A percentile compares a stretch with the other conserved stretches of the same genome.
These are phyloP conservation scores for Synchiropus splendidus DNA, from an alignment of 2,113 vertebrate species.

Conservation along the genomic window DNA sequence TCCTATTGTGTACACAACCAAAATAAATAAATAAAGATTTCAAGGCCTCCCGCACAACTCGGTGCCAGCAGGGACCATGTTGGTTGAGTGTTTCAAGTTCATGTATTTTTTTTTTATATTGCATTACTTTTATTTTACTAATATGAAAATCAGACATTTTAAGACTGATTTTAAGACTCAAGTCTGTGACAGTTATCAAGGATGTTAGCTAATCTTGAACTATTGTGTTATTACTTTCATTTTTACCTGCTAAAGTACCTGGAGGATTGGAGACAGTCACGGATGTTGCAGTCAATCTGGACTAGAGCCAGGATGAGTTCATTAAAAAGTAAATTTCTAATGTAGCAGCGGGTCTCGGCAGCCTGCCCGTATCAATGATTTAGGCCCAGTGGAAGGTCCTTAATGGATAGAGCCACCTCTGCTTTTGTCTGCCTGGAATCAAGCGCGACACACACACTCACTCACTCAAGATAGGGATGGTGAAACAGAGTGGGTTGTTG, in stretches of 20 bases:
- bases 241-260: conserved; percentile 2
- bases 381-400: conserved; percentile 34
- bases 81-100: too few species aligned
- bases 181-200: too few species aligned
- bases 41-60: too few species aligned
- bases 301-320: conserved; percentile 21
- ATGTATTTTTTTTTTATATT: too few species aligned
- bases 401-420: conserved; percentile 46
- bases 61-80: too few species aligned
- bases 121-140: too few species aligned
- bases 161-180: too few species aligned
- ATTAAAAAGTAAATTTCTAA: conserved; percentile 59
- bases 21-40: too few species aligned
- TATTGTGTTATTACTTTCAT: too few species aligned
- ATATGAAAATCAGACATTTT: too few species aligned
- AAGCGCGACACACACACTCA: conserved; percentile 20
- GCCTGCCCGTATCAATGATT: conserved; percentile 57
- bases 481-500: conserved; percentile 15
- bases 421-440: conserved; percentile 23
- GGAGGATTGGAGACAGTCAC: conserved; percentile 13
- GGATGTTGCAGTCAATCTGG: conserved; percentile 5
- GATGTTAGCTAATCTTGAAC: too few species aligned
- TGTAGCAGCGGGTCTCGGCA: conserved; percentile 24
- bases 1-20: too few species aligned
- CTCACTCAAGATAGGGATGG: conserved; percentile 6